Evolutionary conservation across 2,797 vertebrate genomes (phyloP).

Genomic region (Loriculus beryllinus): DNA sequence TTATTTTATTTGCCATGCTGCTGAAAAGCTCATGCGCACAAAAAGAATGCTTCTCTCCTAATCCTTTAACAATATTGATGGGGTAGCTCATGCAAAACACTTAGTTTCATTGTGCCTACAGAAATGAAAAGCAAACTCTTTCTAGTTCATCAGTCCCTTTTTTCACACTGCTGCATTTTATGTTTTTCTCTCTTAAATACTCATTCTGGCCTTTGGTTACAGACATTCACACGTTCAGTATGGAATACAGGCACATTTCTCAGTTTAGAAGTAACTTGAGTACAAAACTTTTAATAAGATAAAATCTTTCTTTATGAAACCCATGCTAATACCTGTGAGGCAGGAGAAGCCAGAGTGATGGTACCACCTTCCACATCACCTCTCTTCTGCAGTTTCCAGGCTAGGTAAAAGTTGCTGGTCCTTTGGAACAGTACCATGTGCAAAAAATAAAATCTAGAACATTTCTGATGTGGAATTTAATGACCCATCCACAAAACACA

Average conservation of each 20-base stretch:
- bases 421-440: neutral
- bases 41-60: neutral
- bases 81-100: neutral
- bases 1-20: conserved; percentile 32
- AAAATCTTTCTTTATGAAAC: neutral
- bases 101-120: neutral
- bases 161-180: neutral
- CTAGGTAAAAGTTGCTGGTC: neutral
- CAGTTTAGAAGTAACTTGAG: neutral
- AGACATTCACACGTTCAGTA: neutral
- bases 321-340: neutral
- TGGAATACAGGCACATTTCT: neutral
- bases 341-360: neutral
- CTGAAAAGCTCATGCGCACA: neutral
- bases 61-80: neutral
- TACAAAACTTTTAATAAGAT: neutral
- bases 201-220: neutral
- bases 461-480: neutral
- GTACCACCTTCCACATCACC: neutral
- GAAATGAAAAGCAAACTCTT: neutral
- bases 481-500: neutral
- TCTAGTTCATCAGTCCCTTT: neutral
- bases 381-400: neutral
- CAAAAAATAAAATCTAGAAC: neutral
- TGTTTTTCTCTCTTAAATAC: neutral